These are phyloP conservation scores for Sardina pilchardus DNA, from an alignment of 2,113 vertebrate genomes.

Conservation along the genomic window DNA sequence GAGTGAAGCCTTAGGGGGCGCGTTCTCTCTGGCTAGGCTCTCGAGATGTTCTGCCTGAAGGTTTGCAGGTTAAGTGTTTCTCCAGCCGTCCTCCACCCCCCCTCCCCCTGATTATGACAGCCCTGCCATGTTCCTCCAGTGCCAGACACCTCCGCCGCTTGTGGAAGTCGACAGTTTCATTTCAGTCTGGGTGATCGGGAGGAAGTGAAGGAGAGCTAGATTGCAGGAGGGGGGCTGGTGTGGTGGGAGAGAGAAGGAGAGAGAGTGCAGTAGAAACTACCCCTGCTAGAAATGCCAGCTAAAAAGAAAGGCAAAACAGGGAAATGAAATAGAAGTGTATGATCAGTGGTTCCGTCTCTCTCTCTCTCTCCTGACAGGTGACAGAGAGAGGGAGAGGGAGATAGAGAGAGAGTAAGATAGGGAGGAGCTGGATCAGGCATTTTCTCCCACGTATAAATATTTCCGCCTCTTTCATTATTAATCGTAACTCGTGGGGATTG, in stretches of 20 bases:
- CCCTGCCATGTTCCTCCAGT: slow-evolving; percentile 29
- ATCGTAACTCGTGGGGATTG: slow-evolving; percentile 65
- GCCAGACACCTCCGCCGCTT: slow-evolving; percentile 41
- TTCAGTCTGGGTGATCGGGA: slow-evolving; percentile 40
- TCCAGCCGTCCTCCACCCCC: slow-evolving; percentile 38
- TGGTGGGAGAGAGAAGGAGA: slow-evolving; percentile 17
- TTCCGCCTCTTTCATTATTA: slow-evolving; percentile 64
- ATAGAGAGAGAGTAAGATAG: slow-evolving; percentile 25
- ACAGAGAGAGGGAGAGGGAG: slow-evolving; percentile 36
- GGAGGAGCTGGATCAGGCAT: slow-evolving; percentile 50
- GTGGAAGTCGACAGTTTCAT: slow-evolving; percentile 50
- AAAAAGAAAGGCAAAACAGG: not conserved
- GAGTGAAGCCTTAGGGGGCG: not conserved
- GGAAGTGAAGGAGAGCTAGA: not conserved
- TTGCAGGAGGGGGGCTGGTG: not conserved
- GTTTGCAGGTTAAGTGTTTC: slow-evolving; percentile 42
- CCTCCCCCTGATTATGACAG: slow-evolving; percentile 43
- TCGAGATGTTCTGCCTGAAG: not conserved
- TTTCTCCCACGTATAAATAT: slow-evolving; percentile 57
- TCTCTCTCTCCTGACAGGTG: slow-evolving; percentile 48
- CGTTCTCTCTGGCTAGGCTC: slow-evolving; percentile 35
- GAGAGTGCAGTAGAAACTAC: not conserved
- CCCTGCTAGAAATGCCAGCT: not conserved
- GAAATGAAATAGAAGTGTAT: not conserved
- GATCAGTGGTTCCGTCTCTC: not conserved